These are phyloP conservation scores for Monochamus saltuarius DNA, from an alignment of 1,140 invertebrate genomes.

Conservation along the genomic window DNA sequence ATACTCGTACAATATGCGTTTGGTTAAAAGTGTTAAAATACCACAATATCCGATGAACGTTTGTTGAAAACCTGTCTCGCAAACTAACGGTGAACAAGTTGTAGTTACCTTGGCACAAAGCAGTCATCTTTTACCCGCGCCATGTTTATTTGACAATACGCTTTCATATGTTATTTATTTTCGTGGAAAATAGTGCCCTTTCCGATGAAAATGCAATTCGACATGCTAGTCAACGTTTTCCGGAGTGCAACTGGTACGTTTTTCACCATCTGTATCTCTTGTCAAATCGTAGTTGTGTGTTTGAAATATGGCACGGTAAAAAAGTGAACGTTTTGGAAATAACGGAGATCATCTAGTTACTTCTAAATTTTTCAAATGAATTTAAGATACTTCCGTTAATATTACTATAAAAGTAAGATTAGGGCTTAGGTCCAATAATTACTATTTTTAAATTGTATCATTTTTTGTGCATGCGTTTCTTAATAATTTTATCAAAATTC, in stretches of 20 bases:
- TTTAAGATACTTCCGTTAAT: too few relatives aligned
- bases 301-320: too few relatives aligned
- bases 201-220: slow-evolving; percentile 43
- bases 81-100: slow-evolving; percentile 37
- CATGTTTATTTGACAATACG: slow-evolving; percentile 20
- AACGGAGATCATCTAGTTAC: too few relatives aligned
- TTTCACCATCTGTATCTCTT: neutral
- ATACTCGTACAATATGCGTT: neutral
- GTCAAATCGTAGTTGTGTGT: too few relatives aligned
- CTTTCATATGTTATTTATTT: slow-evolving; percentile 7
- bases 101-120: slow-evolving; percentile 21
- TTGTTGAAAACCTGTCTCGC: slow-evolving; percentile 20
- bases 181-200: too few relatives aligned
- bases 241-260: slow-evolving; percentile 45
- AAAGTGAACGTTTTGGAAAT: too few relatives aligned
- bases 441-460: too few relatives aligned
- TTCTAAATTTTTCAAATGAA: too few relatives aligned
- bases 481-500: too few relatives aligned
- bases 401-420: too few relatives aligned
- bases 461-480: too few relatives aligned
- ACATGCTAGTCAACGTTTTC: slow-evolving; percentile 48
- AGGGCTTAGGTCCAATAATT: too few relatives aligned
- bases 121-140: slow-evolving; percentile 19
- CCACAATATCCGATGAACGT: slow-evolving; percentile 22
- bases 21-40: neutral